A percentile compares a stretch with the other conserved stretches of the same genome.
Evolutionary conservation across 1,140 invertebrate genomes (phyloP).

Genomic region (Holotrichia oblita): DNA sequence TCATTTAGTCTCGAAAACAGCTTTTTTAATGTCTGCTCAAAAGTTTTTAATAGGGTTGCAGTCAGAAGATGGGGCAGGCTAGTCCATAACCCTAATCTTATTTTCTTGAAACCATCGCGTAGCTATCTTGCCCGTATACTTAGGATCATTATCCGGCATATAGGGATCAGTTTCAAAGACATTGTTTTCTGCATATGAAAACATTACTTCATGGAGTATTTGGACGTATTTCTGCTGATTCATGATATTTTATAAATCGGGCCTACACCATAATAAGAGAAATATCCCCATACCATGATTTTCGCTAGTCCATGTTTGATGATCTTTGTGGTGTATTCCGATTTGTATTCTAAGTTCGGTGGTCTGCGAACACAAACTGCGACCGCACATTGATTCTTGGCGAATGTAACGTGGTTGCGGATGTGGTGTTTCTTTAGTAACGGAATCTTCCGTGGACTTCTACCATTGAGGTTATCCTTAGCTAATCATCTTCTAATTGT

Average conservation of each 20-base stretch:
- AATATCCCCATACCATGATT: constrained; percentile 21
- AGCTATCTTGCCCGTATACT: no score
- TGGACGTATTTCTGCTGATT: not conserved
- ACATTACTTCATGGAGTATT: not conserved
- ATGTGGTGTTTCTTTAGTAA: no score
- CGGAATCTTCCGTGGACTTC: not conserved
- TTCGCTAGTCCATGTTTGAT: not conserved
- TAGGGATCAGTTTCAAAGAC: no score
- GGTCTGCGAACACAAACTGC: not conserved
- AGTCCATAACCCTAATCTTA: no score
- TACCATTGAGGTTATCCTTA: constrained; percentile 17
- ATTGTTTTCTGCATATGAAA: not conserved
- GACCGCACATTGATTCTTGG: not conserved
- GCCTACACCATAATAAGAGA: no score
- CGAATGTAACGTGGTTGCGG: constrained; percentile 4
- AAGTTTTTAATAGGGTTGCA: no score
- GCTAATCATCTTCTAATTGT: constrained; percentile 7
- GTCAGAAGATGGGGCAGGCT: no score
- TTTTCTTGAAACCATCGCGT: no score
- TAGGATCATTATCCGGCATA: no score
- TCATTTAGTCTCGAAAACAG: no score
- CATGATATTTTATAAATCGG: not conserved
- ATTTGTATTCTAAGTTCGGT: not conserved
- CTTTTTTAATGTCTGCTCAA: no score
- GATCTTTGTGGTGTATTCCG: constrained; percentile 10